phyloP scores from a whole-genome alignment of 2,888 invertebrate genomes.

The Hyalella azteca region DNA sequence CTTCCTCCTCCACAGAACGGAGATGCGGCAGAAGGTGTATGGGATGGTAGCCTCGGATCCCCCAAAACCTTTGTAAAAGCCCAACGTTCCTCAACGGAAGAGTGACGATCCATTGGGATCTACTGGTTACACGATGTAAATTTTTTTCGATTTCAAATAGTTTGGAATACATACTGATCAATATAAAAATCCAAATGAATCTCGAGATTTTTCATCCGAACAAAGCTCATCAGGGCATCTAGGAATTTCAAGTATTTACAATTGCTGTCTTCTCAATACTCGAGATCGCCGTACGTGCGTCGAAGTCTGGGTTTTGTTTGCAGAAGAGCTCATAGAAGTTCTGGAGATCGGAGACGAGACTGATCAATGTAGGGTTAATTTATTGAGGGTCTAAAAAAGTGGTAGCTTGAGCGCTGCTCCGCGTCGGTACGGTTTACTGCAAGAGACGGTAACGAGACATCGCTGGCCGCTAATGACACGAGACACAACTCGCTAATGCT shows the following conservation, averaged over 20 bases:
- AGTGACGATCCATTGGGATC: too few species aligned
- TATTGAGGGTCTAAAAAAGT: background rate
- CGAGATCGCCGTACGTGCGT: background rate
- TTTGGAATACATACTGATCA: too few species aligned
- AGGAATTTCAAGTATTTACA: too few species aligned
- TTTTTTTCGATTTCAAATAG: too few species aligned
- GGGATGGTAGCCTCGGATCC: background rate
- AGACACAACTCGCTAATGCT: background rate
- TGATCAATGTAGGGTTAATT: background rate
- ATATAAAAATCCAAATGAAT: too few species aligned
- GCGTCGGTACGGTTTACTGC: background rate
- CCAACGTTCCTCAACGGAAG: too few species aligned
- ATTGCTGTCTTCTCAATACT: background rate
- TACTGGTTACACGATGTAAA: too few species aligned
- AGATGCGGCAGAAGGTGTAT: background rate
- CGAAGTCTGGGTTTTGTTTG: background rate
- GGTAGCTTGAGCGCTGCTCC: background rate
- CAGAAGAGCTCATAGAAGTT: background rate
- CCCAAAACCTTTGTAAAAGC: too few species aligned
- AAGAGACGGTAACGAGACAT: constrained; percentile 2
- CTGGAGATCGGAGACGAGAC: background rate
- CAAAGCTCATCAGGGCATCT: too few species aligned
- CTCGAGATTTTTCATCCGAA: too few species aligned
- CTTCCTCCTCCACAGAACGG: too few species aligned
- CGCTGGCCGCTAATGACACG: background rate